phyloP scores from a whole-genome alignment of 2,797 vertebrate genomes.

The Eutrigla gurnardus region DNA sequence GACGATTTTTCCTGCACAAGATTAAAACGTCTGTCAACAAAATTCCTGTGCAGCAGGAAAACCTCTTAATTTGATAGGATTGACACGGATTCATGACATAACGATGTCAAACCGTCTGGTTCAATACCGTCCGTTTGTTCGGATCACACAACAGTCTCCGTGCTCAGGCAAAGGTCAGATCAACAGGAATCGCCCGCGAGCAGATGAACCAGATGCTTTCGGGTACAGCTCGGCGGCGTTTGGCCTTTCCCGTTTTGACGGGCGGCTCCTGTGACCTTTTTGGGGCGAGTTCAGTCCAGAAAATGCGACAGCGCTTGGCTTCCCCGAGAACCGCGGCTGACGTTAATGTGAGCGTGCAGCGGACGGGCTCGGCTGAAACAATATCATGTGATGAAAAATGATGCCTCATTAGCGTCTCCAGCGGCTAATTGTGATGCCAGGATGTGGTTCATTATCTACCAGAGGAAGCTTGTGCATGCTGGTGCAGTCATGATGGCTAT shows the following conservation, averaged over 20 bases:
- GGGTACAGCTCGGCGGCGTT: constrained; percentile 25
- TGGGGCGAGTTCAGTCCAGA: constrained; percentile 35
- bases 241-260: constrained; percentile 73
- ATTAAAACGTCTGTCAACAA: constrained; percentile 26
- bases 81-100: not conserved
- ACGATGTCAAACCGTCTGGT: constrained; percentile 9
- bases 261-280: constrained; percentile 77
- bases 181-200: constrained; percentile 59
- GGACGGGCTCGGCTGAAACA: constrained; percentile 40
- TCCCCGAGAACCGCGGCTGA: constrained; percentile 22
- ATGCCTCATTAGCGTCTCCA: constrained; percentile 38
- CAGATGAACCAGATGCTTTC: constrained; percentile 46
- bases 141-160: constrained; percentile 25
- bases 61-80: constrained; percentile 22
- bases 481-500: constrained; percentile 47
- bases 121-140: constrained; percentile 43
- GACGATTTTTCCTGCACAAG: not conserved
- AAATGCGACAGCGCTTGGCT: constrained; percentile 51
- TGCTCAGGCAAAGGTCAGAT: constrained; percentile 76
- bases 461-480: constrained; percentile 5
- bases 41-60: not conserved
- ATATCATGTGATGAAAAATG: constrained; percentile 49
- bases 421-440: constrained; percentile 49
- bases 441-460: constrained; percentile 59
- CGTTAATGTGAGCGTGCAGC: constrained; percentile 43